phyloP scores from a whole-genome alignment of 2,888 invertebrate species.

The Lepidocyrtinus sp. region DNA sequence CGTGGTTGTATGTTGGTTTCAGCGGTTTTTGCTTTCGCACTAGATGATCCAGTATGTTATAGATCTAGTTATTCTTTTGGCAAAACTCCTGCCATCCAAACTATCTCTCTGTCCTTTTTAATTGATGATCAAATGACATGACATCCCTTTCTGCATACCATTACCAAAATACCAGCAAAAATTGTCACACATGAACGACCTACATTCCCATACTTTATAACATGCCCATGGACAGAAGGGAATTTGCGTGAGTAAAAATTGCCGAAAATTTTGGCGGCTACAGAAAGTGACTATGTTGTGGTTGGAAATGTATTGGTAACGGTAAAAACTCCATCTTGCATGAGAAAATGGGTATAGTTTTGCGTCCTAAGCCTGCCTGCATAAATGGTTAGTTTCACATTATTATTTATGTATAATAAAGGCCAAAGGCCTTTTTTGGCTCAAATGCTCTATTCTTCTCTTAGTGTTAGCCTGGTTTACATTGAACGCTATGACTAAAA shows the following conservation, averaged over 20 bases:
- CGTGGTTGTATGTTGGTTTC: neutral
- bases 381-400: neutral
- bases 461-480: neutral
- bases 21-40: neutral
- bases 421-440: slow-evolving; percentile 40
- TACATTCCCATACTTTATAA: too few species aligned
- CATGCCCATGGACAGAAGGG: neutral
- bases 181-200: neutral
- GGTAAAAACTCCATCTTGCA: neutral
- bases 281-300: neutral
- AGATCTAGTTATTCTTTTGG: too few species aligned
- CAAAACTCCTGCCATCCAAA: too few species aligned
- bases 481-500: neutral
- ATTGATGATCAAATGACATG: slow-evolving; percentile 58
- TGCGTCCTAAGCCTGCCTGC: neutral
- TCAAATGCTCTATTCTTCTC: slow-evolving; percentile 29
- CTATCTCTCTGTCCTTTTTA: slow-evolving; percentile 24
- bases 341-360: neutral
- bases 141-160: slow-evolving; percentile 46
- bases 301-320: neutral
- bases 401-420: neutral
- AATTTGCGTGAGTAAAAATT: neutral
- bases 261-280: neutral
- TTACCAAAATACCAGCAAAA: neutral
- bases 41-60: too few species aligned